A percentile compares a stretch with the other conserved stretches of the same genome.
phyloP scores from a whole-genome alignment of 2,113 vertebrate species.

The Daphoenositta chrysoptera region DNA sequence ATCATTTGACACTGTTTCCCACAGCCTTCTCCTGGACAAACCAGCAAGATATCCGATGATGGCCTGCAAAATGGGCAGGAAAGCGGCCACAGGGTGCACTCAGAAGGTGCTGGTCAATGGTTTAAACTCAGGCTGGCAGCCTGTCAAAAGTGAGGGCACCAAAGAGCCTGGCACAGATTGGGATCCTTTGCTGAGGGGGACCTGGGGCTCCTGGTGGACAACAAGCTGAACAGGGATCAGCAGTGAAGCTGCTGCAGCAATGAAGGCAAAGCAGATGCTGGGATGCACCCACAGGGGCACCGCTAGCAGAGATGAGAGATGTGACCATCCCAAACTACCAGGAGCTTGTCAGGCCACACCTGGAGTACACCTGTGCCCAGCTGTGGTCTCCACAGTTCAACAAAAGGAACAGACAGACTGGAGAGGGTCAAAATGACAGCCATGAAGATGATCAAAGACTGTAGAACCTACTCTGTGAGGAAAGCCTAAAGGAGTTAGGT shows the following conservation, averaged over 20 bases:
- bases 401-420: neutral
- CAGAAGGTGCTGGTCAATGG: too few relatives aligned
- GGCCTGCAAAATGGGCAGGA: accelerated
- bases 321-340: neutral
- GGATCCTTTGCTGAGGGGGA: neutral
- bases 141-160: too few relatives aligned
- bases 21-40: neutral
- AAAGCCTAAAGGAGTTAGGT: neutral
- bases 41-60: accelerated
- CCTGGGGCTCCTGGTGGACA: neutral
- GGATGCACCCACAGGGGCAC: neutral
- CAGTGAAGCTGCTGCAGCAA: neutral
- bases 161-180: neutral
- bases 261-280: neutral
- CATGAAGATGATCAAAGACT: neutral
- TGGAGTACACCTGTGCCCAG: neutral
- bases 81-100: accelerated
- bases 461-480: neutral
- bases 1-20: neutral
- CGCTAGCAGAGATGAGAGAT: neutral
- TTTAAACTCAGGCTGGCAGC: neutral
- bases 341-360: neutral
- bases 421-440: neutral
- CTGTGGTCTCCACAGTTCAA: neutral
- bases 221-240: neutral